Evolutionary conservation across 1,140 invertebrate genomes (phyloP), one percentile per base, ranked within the genome.

Genomic region (Papilio aristodemus): DNA sequence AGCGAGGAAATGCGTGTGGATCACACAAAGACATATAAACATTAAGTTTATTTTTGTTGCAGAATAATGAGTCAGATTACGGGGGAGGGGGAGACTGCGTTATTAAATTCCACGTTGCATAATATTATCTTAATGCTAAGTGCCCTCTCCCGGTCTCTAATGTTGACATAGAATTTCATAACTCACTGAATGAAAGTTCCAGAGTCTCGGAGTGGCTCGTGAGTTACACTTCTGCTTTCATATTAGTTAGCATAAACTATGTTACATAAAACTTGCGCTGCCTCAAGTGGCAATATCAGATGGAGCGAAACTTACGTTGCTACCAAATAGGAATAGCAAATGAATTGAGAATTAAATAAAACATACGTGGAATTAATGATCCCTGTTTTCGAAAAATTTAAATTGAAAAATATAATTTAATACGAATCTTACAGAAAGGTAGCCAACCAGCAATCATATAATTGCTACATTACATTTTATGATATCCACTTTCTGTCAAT

Each of bases 51-150:
- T 27, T 43, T 41, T 22, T 41, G 17, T 64, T 43, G 22, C 27
- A 27, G 10, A 22, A 19, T 37, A 25, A 41, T 22, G 17, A 64
- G 14, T 10, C 17, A 27, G 38, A 43, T 11, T 14, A 66, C 14
- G 8, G 7, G 10, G 27, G 63, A n/a, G 14, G 10, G 6, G 41
- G 22, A 25, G 25, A 46, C 22, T 41, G 41, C 39, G 39, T 46
- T 64, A 46, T 66, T 46, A 66, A 66, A 66, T 50, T 36, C 27
- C n/a, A 50, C 63, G 63, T 66, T 50, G 63, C 63, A 66, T 66
- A 66, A 66, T 32, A 66, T 66, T 50, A 66, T 66, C 41, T 50
- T 66, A 66, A 66, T 36, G 63, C 63, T 66, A 66, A 66, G 63
- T 27, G 27, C 63, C 25, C 63, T 50, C 25, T 37, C 32, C 57